phyloP scores from a whole-genome alignment of 1,140 invertebrate species.

The Vollenhovia emeryi region DNA sequence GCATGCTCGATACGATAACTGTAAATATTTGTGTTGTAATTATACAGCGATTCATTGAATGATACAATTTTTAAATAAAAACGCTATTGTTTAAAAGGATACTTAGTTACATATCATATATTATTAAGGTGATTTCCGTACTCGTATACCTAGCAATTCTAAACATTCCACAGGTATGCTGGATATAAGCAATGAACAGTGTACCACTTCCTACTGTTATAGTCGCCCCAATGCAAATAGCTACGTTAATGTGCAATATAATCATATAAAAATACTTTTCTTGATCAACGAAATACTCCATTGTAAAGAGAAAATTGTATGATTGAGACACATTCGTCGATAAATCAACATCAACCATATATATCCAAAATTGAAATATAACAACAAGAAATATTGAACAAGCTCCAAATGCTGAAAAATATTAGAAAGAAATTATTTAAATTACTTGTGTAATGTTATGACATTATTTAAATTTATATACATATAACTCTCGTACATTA shows the following conservation, averaged over 20 bases:
- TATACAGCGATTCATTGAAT: not conserved
- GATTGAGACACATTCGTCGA: not conserved
- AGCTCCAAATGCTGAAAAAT: not conserved
- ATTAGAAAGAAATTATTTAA: not conserved
- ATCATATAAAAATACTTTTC: conserved; percentile 20
- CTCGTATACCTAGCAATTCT: conserved; percentile 19
- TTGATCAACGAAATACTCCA: not conserved
- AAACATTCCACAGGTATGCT: conserved; percentile 2
- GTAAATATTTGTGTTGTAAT: conserved; percentile 6
- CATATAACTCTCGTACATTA: no score
- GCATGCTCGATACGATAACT: conserved; percentile 17
- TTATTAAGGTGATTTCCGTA: no score
- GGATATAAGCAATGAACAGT: not conserved
- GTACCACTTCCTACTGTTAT: not conserved
- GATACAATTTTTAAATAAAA: not conserved
- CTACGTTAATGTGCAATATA: not conserved
- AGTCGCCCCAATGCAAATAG: not conserved
- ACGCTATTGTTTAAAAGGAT: not conserved
- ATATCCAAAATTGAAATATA: not conserved
- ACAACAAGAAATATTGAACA: not conserved
- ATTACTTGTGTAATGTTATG: not conserved
- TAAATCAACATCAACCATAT: not conserved
- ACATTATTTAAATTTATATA: no score
- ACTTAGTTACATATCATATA: no score
- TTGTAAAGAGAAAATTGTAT: not conserved